Percentiles rank a stretch among this genome's conserved stretches.
phyloP scores from a whole-genome alignment of 2,888 invertebrate species.

The Carcina quercana region DNA sequence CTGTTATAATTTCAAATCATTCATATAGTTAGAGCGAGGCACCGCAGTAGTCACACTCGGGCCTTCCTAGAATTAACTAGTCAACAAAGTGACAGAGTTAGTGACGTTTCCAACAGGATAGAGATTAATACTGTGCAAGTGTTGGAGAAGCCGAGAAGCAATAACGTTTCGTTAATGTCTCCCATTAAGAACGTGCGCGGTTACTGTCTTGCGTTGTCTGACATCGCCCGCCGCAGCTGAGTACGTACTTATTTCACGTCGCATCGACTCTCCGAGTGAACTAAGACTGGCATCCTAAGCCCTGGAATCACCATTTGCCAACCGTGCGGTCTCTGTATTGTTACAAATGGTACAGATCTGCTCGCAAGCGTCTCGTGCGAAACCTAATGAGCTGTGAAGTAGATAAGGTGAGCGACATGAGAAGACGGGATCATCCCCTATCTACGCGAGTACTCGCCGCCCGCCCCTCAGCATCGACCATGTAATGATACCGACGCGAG shows the following conservation, averaged over 20 bases:
- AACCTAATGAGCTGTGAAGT: slow-evolving; percentile 74
- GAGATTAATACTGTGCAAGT: slow-evolving; percentile 65
- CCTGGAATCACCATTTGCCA: slow-evolving; percentile 60
- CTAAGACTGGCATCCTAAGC: slow-evolving; percentile 53
- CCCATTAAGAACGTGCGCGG: slow-evolving; percentile 62
- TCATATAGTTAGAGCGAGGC: neutral
- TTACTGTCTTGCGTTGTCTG: slow-evolving; percentile 54
- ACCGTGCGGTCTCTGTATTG: slow-evolving; percentile 58
- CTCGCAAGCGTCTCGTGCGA: slow-evolving; percentile 47
- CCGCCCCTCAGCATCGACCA: slow-evolving; percentile 34
- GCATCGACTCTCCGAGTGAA: slow-evolving; percentile 27
- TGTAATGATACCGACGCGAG: slow-evolving; percentile 13
- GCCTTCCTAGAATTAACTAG: slow-evolving; percentile 45
- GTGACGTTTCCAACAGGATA: slow-evolving; percentile 45
- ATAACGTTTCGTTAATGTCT: slow-evolving; percentile 67
- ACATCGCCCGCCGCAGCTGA: slow-evolving; percentile 39
- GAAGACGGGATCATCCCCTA: slow-evolving; percentile 58
- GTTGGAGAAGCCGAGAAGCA: slow-evolving; percentile 59
- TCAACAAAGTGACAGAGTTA: slow-evolving; percentile 36
- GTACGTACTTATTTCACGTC: slow-evolving; percentile 42
- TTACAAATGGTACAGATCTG: slow-evolving; percentile 65
- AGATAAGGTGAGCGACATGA: slow-evolving; percentile 68
- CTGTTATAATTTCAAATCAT: neutral
- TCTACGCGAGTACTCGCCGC: slow-evolving; percentile 52
- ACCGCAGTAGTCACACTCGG: slow-evolving; percentile 25